Conservation (phyloP, 2,113 vertebrate genomes). For the Mastomys natalensis region DNA sequence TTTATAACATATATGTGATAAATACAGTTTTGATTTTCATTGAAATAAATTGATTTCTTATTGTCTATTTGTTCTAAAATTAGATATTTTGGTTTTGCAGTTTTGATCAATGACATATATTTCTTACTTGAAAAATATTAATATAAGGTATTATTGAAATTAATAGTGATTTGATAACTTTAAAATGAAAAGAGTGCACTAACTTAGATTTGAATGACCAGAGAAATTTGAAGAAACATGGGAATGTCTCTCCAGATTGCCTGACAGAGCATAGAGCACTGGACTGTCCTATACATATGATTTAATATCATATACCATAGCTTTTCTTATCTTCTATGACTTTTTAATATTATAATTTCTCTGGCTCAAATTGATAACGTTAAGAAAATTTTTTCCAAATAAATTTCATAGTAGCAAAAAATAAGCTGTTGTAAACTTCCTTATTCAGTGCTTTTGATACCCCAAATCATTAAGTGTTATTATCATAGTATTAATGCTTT, state of each 20-base stretch:
- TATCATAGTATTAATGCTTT: not conserved
- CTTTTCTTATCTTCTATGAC: not conserved
- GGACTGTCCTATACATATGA: not conserved
- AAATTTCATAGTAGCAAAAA: not conserved
- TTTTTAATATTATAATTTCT: not conserved
- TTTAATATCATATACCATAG: not conserved
- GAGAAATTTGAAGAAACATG: not conserved
- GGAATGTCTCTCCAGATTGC: not conserved
- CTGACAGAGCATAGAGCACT: not conserved
- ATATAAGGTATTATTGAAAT: not conserved
- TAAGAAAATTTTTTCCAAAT: not conserved
- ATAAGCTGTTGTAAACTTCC: not conserved
- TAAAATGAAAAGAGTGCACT: constrained; percentile 4
- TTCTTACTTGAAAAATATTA: not conserved
- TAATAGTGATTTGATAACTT: not conserved
- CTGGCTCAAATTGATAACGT: not conserved
- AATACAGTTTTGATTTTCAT: not conserved
- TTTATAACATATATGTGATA: not conserved
- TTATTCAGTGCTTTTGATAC: not conserved
- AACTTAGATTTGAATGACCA: not conserved
- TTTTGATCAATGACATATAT: not conserved
- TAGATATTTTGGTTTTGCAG: not conserved
- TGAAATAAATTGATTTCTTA: not conserved
- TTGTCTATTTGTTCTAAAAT: constrained; percentile 12
- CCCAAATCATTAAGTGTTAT: not conserved